Base-by-base conservation (phyloP, 2,113 vertebrate species). In the Myodes glareolus region DNA sequence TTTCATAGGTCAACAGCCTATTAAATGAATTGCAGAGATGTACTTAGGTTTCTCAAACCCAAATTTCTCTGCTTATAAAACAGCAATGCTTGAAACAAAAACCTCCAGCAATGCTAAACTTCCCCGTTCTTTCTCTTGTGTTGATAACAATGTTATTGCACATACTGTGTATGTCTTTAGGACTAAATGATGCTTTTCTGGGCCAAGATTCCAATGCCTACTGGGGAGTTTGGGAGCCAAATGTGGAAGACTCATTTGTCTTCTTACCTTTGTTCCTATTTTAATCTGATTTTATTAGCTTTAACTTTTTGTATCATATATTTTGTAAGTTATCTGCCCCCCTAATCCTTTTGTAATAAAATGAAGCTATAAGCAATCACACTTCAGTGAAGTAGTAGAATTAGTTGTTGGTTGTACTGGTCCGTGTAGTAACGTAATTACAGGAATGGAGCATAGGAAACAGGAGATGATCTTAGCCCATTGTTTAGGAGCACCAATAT, bases 41-140 rank as follows among this genome's bases (percentile, higher is more conserved):
- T 75, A 39, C 88, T 90, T 77, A 47, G 13, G 63, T 91, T 81
- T 81, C 67, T 47, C 67, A 75, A 85, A 47, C 17, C 7, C 81
- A 58, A 58, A 87, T n/a, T 91, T 84, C 88, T 36, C n/a, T 88
- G 33, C 31, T 86, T 88, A 36, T 88, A 63, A 93, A 92, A 61
- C 3, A 94, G 39, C 39, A 93, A 39, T 31, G 63, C 25, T 27
- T 65, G 27, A 65, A 65, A 65, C 63, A 65, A 65, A 2, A 63
- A 27, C 3, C 0, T 5, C 58, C 3, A 94, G 39, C 47, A 93
- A 68, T 65, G 63, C 88, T 75, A 72, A 87, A 94, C 61, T 3
- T 52, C 25, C 75, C 58, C 55, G 50, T 80, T 47, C 85, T 75
- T 21, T 13, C 92, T 90, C 50, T 73, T 55, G 7, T 52, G 6